phyloP scores from a whole-genome alignment of 2,113 vertebrate species.

The Gadus chalcogrammus region DNA sequence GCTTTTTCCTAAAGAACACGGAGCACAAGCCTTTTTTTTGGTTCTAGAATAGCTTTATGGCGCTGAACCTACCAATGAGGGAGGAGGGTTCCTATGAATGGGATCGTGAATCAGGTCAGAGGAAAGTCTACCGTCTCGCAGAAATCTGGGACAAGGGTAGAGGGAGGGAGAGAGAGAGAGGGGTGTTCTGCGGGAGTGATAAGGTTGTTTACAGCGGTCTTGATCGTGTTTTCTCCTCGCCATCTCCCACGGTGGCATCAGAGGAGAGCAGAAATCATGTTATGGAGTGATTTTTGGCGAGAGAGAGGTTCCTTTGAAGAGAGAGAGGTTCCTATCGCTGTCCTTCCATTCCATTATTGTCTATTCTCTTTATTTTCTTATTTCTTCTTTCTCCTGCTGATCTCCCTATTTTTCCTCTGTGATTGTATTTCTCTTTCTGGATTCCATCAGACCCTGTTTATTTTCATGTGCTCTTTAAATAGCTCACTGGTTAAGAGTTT shows the following conservation, averaged over 20 bases:
- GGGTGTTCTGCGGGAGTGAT: slow-evolving; percentile 18
- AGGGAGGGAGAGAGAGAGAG: slow-evolving; percentile 15
- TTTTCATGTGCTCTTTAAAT: neutral
- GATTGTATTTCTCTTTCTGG: neutral
- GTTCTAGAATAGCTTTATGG: slow-evolving; percentile 29
- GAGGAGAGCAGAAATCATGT: slow-evolving; percentile 19
- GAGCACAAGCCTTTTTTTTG: slow-evolving; percentile 9
- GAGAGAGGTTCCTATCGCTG: neutral
- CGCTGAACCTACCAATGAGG: slow-evolving; percentile 35
- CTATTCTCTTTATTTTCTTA: neutral
- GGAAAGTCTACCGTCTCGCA: slow-evolving; percentile 20
- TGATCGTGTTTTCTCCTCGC: slow-evolving; percentile 8
- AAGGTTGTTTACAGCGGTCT: slow-evolving; percentile 23
- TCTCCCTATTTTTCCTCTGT: neutral
- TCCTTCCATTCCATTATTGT: neutral
- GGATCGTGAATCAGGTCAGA: slow-evolving; percentile 54
- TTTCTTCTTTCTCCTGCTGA: neutral
- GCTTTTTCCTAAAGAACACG: slow-evolving; percentile 20
- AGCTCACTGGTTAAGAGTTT: too few species aligned
- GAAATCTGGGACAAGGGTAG: slow-evolving; percentile 50
- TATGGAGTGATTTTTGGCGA: neutral
- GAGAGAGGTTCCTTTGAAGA: too few species aligned
- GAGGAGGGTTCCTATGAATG: slow-evolving; percentile 10
- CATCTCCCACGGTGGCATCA: slow-evolving; percentile 8
- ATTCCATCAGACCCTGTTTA: neutral